Evolutionary conservation across 2,888 invertebrate genomes (phyloP).

Genomic region (Morpho helenor): DNA sequence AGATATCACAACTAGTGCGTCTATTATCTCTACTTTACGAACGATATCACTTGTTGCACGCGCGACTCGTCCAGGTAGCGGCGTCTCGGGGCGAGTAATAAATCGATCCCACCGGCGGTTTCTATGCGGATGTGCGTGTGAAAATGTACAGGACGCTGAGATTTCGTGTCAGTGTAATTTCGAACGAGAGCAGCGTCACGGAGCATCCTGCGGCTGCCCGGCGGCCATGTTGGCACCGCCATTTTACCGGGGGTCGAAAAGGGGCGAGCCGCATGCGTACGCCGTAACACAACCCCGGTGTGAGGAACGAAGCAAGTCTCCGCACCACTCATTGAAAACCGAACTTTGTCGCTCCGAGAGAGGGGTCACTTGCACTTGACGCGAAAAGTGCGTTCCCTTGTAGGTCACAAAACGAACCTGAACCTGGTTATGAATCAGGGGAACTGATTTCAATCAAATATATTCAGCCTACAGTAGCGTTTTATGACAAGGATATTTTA

Average conservation of each 20-base stretch:
- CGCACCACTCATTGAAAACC: slow-evolving; percentile 39
- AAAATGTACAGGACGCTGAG: slow-evolving; percentile 58
- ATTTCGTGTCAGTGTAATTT: slow-evolving; percentile 65
- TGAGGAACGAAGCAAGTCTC: slow-evolving; percentile 62
- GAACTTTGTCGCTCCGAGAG: slow-evolving; percentile 42
- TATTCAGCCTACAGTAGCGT: slow-evolving; percentile 13
- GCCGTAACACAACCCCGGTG: slow-evolving; percentile 64
- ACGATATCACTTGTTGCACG: slow-evolving; percentile 75
- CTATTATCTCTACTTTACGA: slow-evolving; percentile 49
- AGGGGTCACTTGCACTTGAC: slow-evolving; percentile 49
- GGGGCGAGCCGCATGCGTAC: slow-evolving; percentile 76
- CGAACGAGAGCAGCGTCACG: slow-evolving; percentile 65
- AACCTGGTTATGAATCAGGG: slow-evolving; percentile 68
- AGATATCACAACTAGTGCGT: slow-evolving; percentile 49
- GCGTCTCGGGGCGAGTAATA: slow-evolving; percentile 45
- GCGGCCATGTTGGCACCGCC: slow-evolving; percentile 79
- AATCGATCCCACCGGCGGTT: slow-evolving; percentile 58
- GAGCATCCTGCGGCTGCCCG: slow-evolving; percentile 76
- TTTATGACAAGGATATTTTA: background rate
- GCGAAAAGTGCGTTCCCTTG: slow-evolving; percentile 56
- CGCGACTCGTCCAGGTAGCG: slow-evolving; percentile 48
- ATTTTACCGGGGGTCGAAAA: slow-evolving; percentile 74
- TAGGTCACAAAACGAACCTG: slow-evolving; percentile 57
- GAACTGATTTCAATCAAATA: slow-evolving; percentile 66
- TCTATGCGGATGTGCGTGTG: slow-evolving; percentile 56